A percentile compares a stretch with the other conserved stretches of the same genome.
Conservation (phyloP, 2,113 vertebrate species). For the Trichomycterus rosablanca region DNA sequence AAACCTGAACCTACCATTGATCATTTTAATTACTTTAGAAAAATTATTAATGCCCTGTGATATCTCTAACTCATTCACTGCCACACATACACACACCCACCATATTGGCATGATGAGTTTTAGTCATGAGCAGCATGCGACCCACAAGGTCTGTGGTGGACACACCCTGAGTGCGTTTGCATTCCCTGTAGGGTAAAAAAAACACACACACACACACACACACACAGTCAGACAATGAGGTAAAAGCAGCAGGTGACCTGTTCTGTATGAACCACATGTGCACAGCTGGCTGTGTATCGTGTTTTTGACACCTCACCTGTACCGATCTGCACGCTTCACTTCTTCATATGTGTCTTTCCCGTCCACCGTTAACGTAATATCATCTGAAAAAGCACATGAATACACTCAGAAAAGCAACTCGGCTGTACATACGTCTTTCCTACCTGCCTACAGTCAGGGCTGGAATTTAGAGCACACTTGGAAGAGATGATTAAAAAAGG, state of each 20-base stretch:
- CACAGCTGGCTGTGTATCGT: too few relatives aligned
- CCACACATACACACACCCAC: slow-evolving; percentile 63
- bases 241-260: not conserved
- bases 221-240: not conserved
- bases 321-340: slow-evolving; percentile 84
- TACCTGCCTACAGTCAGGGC: too few relatives aligned
- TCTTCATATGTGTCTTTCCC: slow-evolving; percentile 94
- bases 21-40: too few relatives aligned
- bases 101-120: slow-evolving; percentile 93
- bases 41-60: too few relatives aligned
- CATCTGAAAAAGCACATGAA: slow-evolving; percentile 66
- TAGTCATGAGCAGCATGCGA: slow-evolving; percentile 95
- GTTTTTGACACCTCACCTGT: slow-evolving; percentile 73
- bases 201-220: not conserved
- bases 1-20: too few relatives aligned
- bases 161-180: slow-evolving; percentile 92
- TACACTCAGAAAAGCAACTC: not conserved
- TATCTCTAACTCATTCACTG: not conserved
- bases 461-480: too few relatives aligned
- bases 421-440: not conserved
- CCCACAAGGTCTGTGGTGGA: slow-evolving; percentile 98
- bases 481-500: too few relatives aligned
- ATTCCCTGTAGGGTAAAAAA: slow-evolving; percentile 74
- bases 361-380: slow-evolving; percentile 90
- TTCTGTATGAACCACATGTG: too few relatives aligned